Evolutionary conservation across 1,140 invertebrate genomes (phyloP).

Genomic region (Drosophila parabipectinata): DNA sequence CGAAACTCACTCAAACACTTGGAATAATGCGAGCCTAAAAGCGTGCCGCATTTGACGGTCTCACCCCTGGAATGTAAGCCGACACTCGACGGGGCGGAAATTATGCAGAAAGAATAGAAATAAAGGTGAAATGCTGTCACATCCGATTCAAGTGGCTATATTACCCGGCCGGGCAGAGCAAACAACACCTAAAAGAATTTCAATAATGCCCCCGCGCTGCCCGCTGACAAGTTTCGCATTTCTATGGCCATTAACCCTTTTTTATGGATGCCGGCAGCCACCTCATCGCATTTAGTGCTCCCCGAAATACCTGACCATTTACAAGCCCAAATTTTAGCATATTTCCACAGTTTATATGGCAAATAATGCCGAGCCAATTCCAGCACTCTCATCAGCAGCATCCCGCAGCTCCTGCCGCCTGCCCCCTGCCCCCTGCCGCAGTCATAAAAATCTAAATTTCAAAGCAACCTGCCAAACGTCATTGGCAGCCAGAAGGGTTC

Average conservation of each 20-base stretch:
- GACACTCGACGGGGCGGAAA: slow-evolving; percentile 44
- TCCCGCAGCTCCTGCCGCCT: not conserved
- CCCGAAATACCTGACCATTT: slow-evolving; percentile 44
- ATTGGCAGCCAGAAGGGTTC: slow-evolving; percentile 13
- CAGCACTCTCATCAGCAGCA: slow-evolving; percentile 54
- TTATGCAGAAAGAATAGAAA: slow-evolving; percentile 67
- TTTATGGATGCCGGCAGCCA: slow-evolving; percentile 31
- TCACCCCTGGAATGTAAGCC: slow-evolving; percentile 27
- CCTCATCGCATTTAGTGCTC: not conserved
- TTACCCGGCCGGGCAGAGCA: slow-evolving; percentile 48
- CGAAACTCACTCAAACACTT: slow-evolving; percentile 74
- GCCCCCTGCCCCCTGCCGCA: not conserved
- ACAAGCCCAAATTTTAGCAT: slow-evolving; percentile 57
- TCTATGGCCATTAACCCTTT: slow-evolving; percentile 78
- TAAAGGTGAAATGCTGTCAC: slow-evolving; percentile 74
- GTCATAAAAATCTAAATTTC: slow-evolving; percentile 81
- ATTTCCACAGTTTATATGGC: slow-evolving; percentile 72
- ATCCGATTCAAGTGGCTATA: slow-evolving; percentile 76
- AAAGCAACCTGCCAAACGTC: slow-evolving; percentile 64
- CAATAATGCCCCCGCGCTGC: slow-evolving; percentile 71
- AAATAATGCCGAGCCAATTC: slow-evolving; percentile 78
- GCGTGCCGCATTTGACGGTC: slow-evolving; percentile 41
- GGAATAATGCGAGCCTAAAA: slow-evolving; percentile 73
- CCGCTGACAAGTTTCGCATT: slow-evolving; percentile 78
- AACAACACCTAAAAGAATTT: slow-evolving; percentile 69